Evolutionary conservation across 2,113 vertebrate genomes (phyloP).

Genomic region (Passer domesticus): DNA sequence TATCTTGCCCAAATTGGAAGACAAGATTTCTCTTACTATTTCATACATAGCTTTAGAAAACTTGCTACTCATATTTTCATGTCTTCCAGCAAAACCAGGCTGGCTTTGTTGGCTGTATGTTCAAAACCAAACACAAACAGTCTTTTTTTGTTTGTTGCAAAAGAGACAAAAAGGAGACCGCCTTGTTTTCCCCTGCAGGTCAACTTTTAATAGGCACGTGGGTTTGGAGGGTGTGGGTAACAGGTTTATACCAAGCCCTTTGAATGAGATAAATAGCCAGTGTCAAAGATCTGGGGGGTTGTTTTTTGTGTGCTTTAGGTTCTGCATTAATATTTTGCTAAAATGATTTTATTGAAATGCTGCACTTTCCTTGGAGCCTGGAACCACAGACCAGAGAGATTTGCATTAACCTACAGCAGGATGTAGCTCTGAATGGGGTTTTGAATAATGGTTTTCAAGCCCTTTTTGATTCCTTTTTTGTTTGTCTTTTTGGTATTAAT

Average conservation of each 20-base stretch:
- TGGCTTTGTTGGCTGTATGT: background rate
- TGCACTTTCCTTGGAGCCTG: background rate
- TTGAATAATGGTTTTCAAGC: background rate
- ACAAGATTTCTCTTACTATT: background rate
- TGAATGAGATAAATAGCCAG: background rate
- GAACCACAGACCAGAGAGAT: background rate
- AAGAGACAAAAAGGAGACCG: background rate
- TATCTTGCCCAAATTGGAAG: background rate
- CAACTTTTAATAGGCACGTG: conserved; percentile 13
- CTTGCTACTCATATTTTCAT: background rate
- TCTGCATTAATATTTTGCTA: background rate
- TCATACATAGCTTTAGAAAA: background rate
- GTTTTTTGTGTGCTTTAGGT: background rate
- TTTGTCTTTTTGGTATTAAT: background rate
- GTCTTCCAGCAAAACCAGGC: conserved; percentile 39
- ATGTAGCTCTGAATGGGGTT: background rate
- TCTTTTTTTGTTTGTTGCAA: background rate
- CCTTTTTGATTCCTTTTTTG: background rate
- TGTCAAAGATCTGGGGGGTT: background rate
- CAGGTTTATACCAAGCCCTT: background rate
- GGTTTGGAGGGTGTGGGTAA: conserved; percentile 15
- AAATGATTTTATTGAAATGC: background rate
- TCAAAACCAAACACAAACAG: conserved; percentile 13
- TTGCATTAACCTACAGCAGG: background rate
- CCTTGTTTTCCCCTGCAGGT: conserved; percentile 13